Evolutionary conservation across 2,888 invertebrate genomes (phyloP).

Genomic region (Syrphus vitripennis): DNA sequence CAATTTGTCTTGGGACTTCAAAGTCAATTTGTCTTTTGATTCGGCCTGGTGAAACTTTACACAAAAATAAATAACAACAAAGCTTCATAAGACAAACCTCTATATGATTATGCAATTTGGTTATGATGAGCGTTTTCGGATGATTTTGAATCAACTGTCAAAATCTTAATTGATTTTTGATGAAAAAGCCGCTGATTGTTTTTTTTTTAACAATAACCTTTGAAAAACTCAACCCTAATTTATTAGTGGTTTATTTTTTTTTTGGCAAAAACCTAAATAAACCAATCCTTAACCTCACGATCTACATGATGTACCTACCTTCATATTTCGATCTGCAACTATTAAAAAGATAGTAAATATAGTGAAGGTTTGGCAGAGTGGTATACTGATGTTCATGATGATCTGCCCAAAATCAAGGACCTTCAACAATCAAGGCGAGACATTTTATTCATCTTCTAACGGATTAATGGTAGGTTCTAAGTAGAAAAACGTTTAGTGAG

Average conservation of each 20-base stretch:
- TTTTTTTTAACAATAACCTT: not conserved
- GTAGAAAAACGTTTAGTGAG: no score
- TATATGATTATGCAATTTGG: conserved; percentile 53
- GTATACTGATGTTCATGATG: no score
- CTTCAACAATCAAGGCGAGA: no score
- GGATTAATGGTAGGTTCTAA: no score
- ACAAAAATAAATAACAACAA: conserved; percentile 17
- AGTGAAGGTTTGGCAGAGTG: not conserved
- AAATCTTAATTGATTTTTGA: conserved; percentile 27
- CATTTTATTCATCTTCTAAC: no score
- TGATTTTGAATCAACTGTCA: conserved; percentile 16
- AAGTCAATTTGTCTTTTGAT: conserved; percentile 15
- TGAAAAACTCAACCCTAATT: not conserved
- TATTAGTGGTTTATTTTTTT: not conserved
- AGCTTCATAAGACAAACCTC: not conserved
- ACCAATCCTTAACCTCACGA: conserved; percentile 21
- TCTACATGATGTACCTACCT: not conserved
- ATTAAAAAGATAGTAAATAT: not conserved
- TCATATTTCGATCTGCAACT: not conserved
- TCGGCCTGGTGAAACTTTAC: conserved; percentile 6
- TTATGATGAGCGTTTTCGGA: not conserved
- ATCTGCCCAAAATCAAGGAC: no score
- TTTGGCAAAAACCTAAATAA: not conserved
- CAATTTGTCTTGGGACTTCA: conserved; percentile 9
- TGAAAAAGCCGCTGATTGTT: not conserved